phyloP scores from a whole-genome alignment of 1,140 invertebrate genomes.

The Orchestia grillus region DNA sequence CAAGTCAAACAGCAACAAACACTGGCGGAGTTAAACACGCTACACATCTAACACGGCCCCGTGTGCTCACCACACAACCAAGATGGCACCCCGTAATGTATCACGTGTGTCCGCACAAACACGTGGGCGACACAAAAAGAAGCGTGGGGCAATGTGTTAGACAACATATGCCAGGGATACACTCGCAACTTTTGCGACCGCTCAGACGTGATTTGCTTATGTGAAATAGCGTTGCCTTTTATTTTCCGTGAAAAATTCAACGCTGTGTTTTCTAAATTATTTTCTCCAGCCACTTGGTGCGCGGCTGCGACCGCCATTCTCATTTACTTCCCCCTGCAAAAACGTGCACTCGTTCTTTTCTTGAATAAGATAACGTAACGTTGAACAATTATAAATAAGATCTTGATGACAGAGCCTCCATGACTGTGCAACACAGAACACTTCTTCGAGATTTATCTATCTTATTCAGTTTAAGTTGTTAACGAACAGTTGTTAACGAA shows the following conservation, averaged over 20 bases:
- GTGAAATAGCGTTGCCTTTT: neutral
- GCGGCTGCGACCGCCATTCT: neutral
- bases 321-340: neutral
- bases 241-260: neutral
- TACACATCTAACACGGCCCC: conserved; percentile 44
- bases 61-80: conserved; percentile 37
- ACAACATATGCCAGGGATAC: neutral
- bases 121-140: conserved; percentile 10
- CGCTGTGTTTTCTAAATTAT: neutral
- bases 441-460: neutral
- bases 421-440: neutral
- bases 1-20: conserved; percentile 49
- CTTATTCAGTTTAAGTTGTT: neutral
- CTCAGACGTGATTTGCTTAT: neutral
- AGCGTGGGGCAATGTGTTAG: conserved; percentile 13
- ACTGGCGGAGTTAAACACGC: conserved; percentile 53
- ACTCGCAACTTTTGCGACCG: neutral
- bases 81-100: conserved; percentile 48
- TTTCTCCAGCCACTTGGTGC: neutral
- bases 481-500: too few relatives aligned
- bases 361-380: neutral
- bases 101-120: conserved; percentile 51
- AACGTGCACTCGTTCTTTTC: neutral
- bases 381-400: neutral
- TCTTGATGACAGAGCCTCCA: neutral